Evolutionary conservation across 2,797 vertebrate species (phyloP).

Genomic region (Dipus sagitta): DNA sequence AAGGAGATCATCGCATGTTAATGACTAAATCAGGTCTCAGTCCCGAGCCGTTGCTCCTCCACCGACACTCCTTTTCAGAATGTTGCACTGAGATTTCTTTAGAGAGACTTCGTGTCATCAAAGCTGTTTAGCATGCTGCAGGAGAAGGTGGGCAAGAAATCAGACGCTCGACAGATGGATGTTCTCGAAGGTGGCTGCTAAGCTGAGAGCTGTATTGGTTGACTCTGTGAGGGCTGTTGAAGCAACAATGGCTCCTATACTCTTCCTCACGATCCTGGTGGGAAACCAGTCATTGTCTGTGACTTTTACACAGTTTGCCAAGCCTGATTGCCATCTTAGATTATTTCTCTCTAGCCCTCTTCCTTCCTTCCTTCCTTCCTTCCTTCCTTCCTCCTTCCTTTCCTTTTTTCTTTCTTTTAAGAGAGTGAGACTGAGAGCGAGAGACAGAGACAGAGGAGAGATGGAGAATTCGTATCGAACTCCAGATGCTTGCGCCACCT

Average conservation of each 20-base stretch:
- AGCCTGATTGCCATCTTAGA: not conserved
- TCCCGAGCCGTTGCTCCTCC: slow-evolving; percentile 3
- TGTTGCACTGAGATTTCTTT: slow-evolving; percentile 33
- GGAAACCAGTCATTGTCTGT: not conserved
- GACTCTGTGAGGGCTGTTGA: not conserved
- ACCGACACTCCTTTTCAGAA: not conserved
- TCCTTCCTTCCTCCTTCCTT: too few relatives aligned
- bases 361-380: too few relatives aligned
- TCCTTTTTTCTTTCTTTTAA: too few relatives aligned
- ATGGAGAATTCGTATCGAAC: too few relatives aligned
- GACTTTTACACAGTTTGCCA: not conserved
- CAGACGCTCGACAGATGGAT: not conserved
- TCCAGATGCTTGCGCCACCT: too few relatives aligned
- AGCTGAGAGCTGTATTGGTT: not conserved
- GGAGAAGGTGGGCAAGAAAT: not conserved
- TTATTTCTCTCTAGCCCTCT: not conserved
- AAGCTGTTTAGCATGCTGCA: slow-evolving; percentile 15
- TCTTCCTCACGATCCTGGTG: not conserved
- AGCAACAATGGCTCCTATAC: not conserved
- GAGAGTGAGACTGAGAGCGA: too few relatives aligned
- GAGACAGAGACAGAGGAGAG: too few relatives aligned
- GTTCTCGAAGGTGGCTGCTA: not conserved
- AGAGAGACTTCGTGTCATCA: not conserved
- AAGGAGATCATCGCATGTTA: slow-evolving; percentile 9
- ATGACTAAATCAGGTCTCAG: slow-evolving; percentile 28